phyloP scores from a whole-genome alignment of 2,888 invertebrate species.

The Yponomeuta sedellus region DNA sequence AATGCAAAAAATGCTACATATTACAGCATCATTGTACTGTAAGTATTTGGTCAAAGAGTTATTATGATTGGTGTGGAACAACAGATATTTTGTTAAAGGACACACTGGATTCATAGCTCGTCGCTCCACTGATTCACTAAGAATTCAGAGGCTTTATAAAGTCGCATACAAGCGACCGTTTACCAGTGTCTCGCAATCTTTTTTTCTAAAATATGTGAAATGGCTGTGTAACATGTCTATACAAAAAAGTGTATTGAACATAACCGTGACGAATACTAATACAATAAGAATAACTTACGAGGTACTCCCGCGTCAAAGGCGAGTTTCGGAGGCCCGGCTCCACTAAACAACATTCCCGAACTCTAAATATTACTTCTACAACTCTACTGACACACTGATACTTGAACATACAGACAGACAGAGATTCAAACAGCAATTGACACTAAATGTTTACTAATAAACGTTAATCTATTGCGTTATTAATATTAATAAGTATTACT shows the following conservation, averaged over 20 bases:
- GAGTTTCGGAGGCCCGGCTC: conserved; percentile 38
- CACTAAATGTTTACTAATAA: too few species aligned
- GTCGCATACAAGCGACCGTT: not conserved
- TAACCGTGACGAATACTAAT: conserved; percentile 2
- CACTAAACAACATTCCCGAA: conserved; percentile 15
- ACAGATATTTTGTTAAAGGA: conserved; percentile 2
- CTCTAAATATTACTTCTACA: conserved; percentile 1
- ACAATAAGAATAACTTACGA: conserved; percentile 5
- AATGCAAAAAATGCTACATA: not conserved
- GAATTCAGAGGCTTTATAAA: too few species aligned
- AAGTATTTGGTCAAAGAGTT: conserved; percentile 10
- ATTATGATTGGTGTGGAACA: conserved; percentile 6
- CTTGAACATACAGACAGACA: conserved; percentile 1
- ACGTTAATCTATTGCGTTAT: too few species aligned
- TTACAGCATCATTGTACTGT: not conserved
- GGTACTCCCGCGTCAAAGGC: conserved; percentile 44
- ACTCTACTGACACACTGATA: not conserved
- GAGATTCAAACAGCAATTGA: not conserved
- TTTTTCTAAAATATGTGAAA: not conserved
- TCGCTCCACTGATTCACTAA: too few species aligned
- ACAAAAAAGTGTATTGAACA: conserved; percentile 1
- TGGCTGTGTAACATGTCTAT: conserved; percentile 37
- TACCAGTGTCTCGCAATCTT: not conserved
- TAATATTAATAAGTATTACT: too few species aligned
- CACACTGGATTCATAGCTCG: not conserved